A percentile compares a stretch with the other conserved stretches of the same genome.
phyloP scores from a whole-genome alignment of 2,797 vertebrate species.

The Bucorvus abyssinicus region DNA sequence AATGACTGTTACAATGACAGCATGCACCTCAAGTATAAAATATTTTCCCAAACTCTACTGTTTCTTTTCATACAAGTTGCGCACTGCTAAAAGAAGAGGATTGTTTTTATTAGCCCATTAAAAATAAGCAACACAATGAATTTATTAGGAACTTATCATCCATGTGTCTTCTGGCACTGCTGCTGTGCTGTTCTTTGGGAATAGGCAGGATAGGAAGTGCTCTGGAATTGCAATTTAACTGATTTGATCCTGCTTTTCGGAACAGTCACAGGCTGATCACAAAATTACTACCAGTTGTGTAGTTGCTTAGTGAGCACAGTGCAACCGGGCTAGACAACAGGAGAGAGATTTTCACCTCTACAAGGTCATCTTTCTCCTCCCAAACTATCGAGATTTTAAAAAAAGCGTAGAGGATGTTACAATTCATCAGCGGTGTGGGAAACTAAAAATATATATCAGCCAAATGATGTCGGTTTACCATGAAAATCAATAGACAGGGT shows the following conservation, averaged over 20 bases:
- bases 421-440: not conserved
- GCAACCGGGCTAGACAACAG: not conserved
- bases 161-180: constrained; percentile 53
- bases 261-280: not conserved
- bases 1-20: not conserved
- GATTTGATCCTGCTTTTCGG: constrained; percentile 40
- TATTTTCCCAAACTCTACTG: not conserved
- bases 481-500: constrained; percentile 10
- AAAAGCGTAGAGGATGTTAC: not conserved
- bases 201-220: constrained; percentile 37
- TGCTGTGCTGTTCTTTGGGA: constrained; percentile 44
- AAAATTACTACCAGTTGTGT: constrained; percentile 41
- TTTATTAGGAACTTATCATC: constrained; percentile 53
- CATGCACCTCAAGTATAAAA: not conserved
- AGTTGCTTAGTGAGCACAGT: too few relatives aligned
- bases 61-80: not conserved
- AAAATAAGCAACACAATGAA: constrained; percentile 57
- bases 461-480: not conserved
- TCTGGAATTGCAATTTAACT: not conserved
- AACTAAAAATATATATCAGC: not conserved
- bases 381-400: not conserved
- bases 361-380: not conserved
- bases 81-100: not conserved
- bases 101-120: constrained; percentile 41
- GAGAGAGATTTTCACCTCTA: not conserved